A percentile compares a stretch with the other conserved stretches of the same genome.
These are phyloP conservation scores for Drosophila subpulchrella DNA, from an alignment of 1,140 invertebrate species.

Conservation along the genomic window DNA sequence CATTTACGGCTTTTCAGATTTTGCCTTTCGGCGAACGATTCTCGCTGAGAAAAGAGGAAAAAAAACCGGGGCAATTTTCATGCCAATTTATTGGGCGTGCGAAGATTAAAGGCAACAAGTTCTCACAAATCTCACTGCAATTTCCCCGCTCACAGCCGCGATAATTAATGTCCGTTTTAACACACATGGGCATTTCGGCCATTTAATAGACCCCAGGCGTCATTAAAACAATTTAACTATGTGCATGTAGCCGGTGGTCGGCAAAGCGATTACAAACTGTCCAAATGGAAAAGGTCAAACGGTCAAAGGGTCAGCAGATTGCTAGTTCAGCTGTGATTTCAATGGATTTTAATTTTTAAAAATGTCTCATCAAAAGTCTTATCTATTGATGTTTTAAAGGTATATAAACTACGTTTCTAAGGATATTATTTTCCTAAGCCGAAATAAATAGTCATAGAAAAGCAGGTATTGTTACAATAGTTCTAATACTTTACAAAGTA, in stretches of 20 bases:
- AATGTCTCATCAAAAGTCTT: background rate
- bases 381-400: too few relatives aligned
- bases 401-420: too few relatives aligned
- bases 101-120: slow-evolving; percentile 49
- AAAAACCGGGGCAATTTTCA: slow-evolving; percentile 12
- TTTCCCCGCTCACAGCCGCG: background rate
- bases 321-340: background rate
- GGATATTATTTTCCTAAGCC: too few relatives aligned
- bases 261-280: slow-evolving; percentile 18
- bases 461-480: too few relatives aligned
- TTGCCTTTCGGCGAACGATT: background rate
- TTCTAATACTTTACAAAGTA: too few relatives aligned
- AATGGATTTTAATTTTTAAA: background rate
- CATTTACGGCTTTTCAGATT: slow-evolving; percentile 6
- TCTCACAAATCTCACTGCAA: slow-evolving; percentile 29
- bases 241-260: background rate
- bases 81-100: slow-evolving; percentile 46
- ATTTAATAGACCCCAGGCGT: slow-evolving; percentile 31
- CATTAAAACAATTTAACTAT: slow-evolving; percentile 45
- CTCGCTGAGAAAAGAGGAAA: background rate
- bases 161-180: slow-evolving; percentile 46
- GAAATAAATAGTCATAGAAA: too few relatives aligned
- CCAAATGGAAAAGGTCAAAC: slow-evolving; percentile 21
- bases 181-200: slow-evolving; percentile 33
- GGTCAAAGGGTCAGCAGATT: slow-evolving; percentile 3